Evolutionary conservation across 1,140 invertebrate species (phyloP), one percentile per base, ranked within the genome.

Genomic region (Heliconius himera): DNA sequence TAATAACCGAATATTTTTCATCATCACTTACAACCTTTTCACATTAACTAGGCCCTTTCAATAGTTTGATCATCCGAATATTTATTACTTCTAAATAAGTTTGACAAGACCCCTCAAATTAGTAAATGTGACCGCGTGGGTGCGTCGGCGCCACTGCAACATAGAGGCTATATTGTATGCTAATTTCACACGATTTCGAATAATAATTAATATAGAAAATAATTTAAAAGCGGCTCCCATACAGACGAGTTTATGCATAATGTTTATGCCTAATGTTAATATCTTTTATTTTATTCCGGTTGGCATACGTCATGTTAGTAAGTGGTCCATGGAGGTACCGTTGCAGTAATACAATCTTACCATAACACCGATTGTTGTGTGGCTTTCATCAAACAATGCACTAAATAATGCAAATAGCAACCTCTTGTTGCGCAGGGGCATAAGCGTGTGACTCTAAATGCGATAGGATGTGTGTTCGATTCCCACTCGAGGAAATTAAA

Each of bases 111-210:
- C 20, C 71, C 56, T 78, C 46, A 74, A 80, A 56, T 73, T 81
- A 77, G 29, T 36, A 49, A 77, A 70, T 73, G 77, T 60, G n/a
- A 75, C 70, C 73, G 85, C 84, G 91, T 91, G 78, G 88, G 91
- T 76, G 90, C 84, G 76, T 78, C 83, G 91, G 90, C 91, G 90
- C 90, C 91, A 91, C 84, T 73, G 82, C 84, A 85, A 80, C 81
- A 78, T 81, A 85, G 82, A 81, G 77, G 80, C 87, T 85, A 89
- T 90, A 93, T 93, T 93, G 91, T 93, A 93, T 93, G 91, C 87
- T 87, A 91, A 93, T 93, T 85, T 85, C 82, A 84, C 77, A 91
- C 82, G 81, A 87, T 91, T 88, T 89, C 74, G 85, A 90, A 92
- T 88, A 89, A 87, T 89, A 89, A 89, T 88, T 90, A 87, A 89